These are phyloP conservation scores for Anthoscopus minutus DNA, from an alignment of 2,113 vertebrate genomes.

Conservation along the genomic window DNA sequence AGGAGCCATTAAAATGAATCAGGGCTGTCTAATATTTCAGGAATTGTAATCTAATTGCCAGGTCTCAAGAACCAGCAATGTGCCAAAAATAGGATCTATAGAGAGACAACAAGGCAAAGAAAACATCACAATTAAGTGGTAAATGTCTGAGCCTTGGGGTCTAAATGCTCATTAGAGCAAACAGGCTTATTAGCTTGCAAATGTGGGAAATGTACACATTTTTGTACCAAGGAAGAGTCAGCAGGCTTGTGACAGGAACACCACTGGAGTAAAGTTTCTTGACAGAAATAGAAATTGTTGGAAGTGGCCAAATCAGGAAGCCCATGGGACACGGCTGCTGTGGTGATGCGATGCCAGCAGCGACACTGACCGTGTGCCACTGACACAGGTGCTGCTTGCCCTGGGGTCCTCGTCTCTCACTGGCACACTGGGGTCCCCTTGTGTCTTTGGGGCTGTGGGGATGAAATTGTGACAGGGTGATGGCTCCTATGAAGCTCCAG, in stretches of 20 bases:
- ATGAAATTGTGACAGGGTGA: background rate
- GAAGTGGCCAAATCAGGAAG: background rate
- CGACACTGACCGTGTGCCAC: accelerated
- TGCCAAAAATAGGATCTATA: background rate
- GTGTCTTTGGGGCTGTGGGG: background rate
- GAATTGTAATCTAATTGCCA: background rate
- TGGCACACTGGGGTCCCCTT: accelerated
- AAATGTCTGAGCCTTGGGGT: background rate
- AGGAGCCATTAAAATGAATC: background rate
- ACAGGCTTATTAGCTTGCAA: background rate
- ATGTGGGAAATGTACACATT: background rate
- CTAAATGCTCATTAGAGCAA: background rate
- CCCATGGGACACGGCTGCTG: accelerated
- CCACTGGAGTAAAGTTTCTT: background rate
- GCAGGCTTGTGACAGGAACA: background rate
- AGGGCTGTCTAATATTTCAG: background rate
- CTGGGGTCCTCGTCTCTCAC: background rate
- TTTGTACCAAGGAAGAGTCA: background rate
- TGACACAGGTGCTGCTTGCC: background rate
- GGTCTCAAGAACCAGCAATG: background rate
- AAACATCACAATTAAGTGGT: background rate
- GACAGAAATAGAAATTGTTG: background rate
- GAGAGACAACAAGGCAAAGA: background rate
- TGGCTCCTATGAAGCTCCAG: background rate
- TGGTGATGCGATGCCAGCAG: accelerated